These are phyloP conservation scores for Hippotragus niger DNA, from an alignment of 2,113 vertebrate genomes.

Conservation along the genomic window DNA sequence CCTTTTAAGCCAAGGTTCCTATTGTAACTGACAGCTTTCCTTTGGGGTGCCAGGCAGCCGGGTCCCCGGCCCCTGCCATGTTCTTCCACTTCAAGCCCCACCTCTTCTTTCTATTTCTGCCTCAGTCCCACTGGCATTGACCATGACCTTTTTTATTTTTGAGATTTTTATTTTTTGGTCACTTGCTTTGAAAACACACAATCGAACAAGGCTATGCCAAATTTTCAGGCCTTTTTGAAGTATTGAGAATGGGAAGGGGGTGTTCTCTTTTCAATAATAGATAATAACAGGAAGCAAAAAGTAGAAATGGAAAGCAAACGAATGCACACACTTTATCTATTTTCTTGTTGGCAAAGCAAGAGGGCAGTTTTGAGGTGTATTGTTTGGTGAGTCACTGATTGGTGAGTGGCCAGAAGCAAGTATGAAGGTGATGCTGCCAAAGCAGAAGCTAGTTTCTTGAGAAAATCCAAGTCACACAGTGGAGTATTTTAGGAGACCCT, in stretches of 20 bases:
- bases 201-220: conserved; percentile 48
- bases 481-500: not conserved
- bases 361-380: not conserved
- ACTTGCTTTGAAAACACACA: conserved; percentile 66
- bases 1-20: conserved; percentile 83
- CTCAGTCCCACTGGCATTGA: conserved; percentile 28
- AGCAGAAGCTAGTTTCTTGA: conserved; percentile 7
- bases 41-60: conserved; percentile 76
- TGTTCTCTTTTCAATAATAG: not conserved
- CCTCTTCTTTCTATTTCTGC: conserved; percentile 51
- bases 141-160: conserved; percentile 22
- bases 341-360: conserved; percentile 68
- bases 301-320: not conserved
- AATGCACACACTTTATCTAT: conserved; percentile 25
- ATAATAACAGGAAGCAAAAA: conserved; percentile 8
- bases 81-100: conserved; percentile 59
- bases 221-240: conserved; percentile 56
- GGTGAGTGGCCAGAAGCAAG: not conserved
- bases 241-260: not conserved
- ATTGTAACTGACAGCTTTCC: conserved; percentile 80
- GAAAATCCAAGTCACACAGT: conserved; percentile 20
- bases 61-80: conserved; percentile 59
- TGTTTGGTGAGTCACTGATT: conserved; percentile 44
- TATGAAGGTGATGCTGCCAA: not conserved
- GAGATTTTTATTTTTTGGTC: not conserved